Conservation (phyloP, 2,113 vertebrate species). For the Coracopsis vasa region DNA sequence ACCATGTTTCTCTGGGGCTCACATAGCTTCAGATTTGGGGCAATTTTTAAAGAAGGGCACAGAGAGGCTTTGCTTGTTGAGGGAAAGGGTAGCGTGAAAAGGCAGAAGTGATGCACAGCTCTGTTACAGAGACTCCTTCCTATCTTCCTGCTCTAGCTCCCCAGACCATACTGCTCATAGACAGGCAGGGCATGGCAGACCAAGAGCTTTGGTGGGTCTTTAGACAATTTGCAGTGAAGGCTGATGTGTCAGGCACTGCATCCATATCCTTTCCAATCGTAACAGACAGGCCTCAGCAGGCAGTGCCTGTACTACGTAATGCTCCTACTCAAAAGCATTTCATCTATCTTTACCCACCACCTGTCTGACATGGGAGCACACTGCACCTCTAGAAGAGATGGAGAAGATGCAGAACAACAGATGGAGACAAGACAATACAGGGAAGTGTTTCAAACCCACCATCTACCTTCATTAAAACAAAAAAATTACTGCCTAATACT, state of each 20-base stretch:
- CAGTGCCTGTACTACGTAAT: background rate
- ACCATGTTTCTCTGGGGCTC: background rate
- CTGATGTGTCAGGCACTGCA: background rate
- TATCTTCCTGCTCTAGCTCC: background rate
- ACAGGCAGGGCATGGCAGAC: background rate
- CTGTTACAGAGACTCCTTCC: background rate
- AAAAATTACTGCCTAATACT: background rate
- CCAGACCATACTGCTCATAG: background rate
- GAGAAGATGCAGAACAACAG: background rate
- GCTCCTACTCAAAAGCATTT: background rate
- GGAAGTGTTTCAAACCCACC: background rate
- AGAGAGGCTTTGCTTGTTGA: background rate
- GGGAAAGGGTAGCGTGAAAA: fast-evolving
- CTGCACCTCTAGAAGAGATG: background rate
- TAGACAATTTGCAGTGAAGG: background rate
- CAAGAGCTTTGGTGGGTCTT: background rate
- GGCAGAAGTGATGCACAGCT: background rate
- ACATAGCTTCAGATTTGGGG: background rate
- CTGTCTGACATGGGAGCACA: background rate
- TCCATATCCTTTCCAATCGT: background rate
- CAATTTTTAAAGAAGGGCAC: background rate
- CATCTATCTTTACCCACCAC: background rate
- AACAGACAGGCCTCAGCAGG: background rate
- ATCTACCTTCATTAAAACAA: background rate
- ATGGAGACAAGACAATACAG: background rate